Base-by-base conservation (phyloP, 2,113 vertebrate genomes). In the Ctenodactylus gundi region DNA sequence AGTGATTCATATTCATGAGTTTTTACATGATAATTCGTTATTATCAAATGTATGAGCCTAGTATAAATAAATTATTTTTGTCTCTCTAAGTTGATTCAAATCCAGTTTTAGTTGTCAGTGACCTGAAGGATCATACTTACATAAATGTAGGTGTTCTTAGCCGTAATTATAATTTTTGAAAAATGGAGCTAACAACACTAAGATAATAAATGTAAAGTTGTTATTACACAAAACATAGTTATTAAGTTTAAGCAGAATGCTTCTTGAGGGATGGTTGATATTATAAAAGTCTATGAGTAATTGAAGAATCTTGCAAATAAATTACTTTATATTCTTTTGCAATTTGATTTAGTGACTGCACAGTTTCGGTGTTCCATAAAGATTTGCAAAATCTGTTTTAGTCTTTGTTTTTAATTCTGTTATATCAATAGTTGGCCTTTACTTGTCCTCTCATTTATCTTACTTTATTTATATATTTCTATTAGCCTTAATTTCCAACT, bases 321-420 rank as follows among this genome's bases (percentile, higher is more conserved):
- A 91, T 75, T 76, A 93, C 65, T 91, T 87, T 88, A 60, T 82
- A 55, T 27, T 93, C 8, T 46, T 85, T 12, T 70, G 41, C 55
- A 93, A 62, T 91, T 88, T 91, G 67, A 88, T 70, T 96, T 92
- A 88, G 82, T 85, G 70, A 84, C 31, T 65, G 64, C 36, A 29
- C 20, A 78, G 21, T 91, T 80, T 91, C 65, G 70, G 13, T 78
- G n/a, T 57, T 86, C 1, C 70, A 15, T 84, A 82, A 89, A 75
- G 46, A 76, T 60, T 60, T 75, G 3, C 25, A 86, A 78, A 95
- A 94, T 89, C 80, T 20, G 53, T 89, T 90, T 89, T 14, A 64
- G 10, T 76, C 49, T 75, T 85, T 64, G 20, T 80, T 41, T 78
- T 95, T 83, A 75, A 57, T 91, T 92, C 64, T 90, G 10, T 83